phyloP scores from a whole-genome alignment of 2,797 vertebrate genomes.

The Halcyon smyrnensis region DNA sequence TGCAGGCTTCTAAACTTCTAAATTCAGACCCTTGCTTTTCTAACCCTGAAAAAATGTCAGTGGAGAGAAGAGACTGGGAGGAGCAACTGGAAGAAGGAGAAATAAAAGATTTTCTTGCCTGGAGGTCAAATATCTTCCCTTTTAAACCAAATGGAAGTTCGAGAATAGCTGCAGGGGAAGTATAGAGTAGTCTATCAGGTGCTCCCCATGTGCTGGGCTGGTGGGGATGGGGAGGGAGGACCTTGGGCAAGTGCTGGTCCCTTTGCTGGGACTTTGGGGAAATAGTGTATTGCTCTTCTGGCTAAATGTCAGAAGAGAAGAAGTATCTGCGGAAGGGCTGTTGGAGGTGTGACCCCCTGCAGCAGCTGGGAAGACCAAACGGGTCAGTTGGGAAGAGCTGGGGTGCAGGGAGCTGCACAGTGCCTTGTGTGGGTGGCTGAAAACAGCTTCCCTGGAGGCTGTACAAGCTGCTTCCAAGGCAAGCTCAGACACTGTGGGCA shows the following conservation, averaged over 20 bases:
- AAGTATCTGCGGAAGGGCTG: neutral
- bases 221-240: neutral
- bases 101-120: neutral
- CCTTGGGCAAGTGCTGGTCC: neutral
- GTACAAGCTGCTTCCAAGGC: neutral
- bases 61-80: neutral
- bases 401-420: rapidly evolving
- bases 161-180: neutral
- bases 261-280: neutral
- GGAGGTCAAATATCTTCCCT: neutral
- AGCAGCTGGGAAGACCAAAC: neutral
- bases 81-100: neutral
- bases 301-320: neutral
- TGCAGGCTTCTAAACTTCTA: neutral
- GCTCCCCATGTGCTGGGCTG: rapidly evolving
- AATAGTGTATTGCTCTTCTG: neutral
- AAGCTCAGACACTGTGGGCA: neutral
- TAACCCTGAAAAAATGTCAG: neutral
- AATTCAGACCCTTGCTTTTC: neutral
- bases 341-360: neutral
- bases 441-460: neutral
- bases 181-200: neutral
- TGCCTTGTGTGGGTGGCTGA: neutral
- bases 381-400: neutral
- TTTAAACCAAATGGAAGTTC: neutral